Percentiles rank a stretch among this genome's conserved stretches.
Conservation (phyloP, 1,140 invertebrate genomes). For the Drosophila micromelanica region DNA sequence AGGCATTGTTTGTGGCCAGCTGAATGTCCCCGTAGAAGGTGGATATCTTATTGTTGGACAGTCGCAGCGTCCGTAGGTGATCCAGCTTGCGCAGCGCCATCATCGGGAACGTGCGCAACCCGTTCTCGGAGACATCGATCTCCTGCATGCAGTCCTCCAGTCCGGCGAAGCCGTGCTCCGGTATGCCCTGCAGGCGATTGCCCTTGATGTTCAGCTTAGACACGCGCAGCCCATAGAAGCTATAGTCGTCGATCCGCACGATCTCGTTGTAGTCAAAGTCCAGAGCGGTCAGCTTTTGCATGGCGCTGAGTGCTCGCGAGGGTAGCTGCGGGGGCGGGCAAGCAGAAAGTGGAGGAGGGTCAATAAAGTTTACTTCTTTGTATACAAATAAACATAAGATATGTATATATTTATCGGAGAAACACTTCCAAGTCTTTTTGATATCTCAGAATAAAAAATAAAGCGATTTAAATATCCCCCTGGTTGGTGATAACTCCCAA, state of each 20-base stretch:
- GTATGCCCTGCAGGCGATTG: conserved; percentile 91
- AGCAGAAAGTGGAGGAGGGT: not conserved
- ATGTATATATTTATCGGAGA: too few species aligned
- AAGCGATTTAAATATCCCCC: too few species aligned
- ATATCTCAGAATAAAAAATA: too few species aligned
- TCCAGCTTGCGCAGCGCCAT: conserved; percentile 90
- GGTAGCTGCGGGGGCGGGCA: conserved; percentile 86
- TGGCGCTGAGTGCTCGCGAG: conserved; percentile 90
- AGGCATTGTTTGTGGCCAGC: conserved; percentile 80
- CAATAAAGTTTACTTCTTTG: not conserved
- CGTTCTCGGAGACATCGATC: conserved; percentile 94
- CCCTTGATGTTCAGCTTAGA: conserved; percentile 93
- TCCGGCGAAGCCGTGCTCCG: conserved; percentile 93
- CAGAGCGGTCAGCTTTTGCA: conserved; percentile 89
- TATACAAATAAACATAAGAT: not conserved
- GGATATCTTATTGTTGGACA: conserved; percentile 93
- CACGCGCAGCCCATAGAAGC: conserved; percentile 92
- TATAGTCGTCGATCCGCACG: conserved; percentile 92
- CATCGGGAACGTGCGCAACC: conserved; percentile 92
- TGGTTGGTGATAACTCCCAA: too few species aligned
- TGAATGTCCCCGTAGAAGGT: conserved; percentile 82
- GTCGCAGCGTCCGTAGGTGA: conserved; percentile 89
- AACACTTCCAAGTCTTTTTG: too few species aligned
- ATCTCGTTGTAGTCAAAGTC: conserved; percentile 95
- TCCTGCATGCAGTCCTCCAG: conserved; percentile 92